Percentiles rank a stretch among this genome's conserved stretches.
phyloP scores from a whole-genome alignment of 2,113 vertebrate species.

The Suricata suricatta region DNA sequence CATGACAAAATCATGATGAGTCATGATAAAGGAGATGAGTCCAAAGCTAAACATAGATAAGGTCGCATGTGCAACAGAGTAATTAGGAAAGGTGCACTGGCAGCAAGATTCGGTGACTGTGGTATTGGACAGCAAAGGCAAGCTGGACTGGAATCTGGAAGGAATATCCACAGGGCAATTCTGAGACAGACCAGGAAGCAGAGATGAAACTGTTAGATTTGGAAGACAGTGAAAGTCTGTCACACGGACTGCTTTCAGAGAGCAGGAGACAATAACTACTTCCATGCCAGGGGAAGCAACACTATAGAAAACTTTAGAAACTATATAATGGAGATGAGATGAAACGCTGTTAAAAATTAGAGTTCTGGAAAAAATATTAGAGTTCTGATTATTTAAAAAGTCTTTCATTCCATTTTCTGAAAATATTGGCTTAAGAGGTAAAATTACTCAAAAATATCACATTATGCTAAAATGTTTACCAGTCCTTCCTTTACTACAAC shows the following conservation, averaged over 20 bases:
- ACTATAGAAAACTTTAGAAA: background rate
- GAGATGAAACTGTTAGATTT: background rate
- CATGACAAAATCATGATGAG: background rate
- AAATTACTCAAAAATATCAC: conserved; percentile 58
- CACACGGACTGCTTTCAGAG: background rate
- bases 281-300: background rate
- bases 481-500: conserved; percentile 56
- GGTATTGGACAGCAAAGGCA: background rate
- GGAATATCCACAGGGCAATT: accelerated
- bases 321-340: background rate
- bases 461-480: conserved; percentile 66
- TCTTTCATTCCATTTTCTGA: conserved; percentile 28
- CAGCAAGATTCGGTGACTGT: background rate
- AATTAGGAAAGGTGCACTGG: background rate
- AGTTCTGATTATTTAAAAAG: conserved; percentile 44
- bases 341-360: background rate
- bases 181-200: background rate
- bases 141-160: background rate
- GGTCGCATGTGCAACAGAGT: background rate
- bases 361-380: conserved; percentile 9
- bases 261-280: background rate
- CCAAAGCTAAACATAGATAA: background rate
- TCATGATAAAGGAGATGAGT: background rate
- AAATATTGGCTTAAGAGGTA: conserved; percentile 33
- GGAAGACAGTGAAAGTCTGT: background rate